Evolutionary conservation across 2,797 vertebrate species (phyloP).

Genomic region (Rhabdomys pumilio): DNA sequence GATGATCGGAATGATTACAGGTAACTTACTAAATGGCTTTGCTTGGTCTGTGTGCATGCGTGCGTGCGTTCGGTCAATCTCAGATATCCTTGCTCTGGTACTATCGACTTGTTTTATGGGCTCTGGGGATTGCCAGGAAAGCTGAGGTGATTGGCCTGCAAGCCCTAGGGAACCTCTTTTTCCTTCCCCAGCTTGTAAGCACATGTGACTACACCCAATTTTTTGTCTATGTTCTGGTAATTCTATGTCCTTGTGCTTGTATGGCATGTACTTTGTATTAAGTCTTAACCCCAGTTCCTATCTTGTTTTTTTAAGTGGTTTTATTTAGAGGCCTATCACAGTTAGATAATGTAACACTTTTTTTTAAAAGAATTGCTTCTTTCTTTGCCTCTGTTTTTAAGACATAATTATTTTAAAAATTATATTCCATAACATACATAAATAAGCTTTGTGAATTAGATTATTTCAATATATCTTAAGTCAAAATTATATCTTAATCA

Average conservation of each 20-base stretch:
- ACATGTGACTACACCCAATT: background rate
- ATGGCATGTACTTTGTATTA: background rate
- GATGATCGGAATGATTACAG: constrained; percentile 97
- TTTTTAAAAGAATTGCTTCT: constrained; percentile 15
- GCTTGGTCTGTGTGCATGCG: fast-evolving
- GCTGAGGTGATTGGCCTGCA: background rate
- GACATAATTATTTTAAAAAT: constrained; percentile 52
- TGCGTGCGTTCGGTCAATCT: background rate
- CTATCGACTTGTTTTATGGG: background rate
- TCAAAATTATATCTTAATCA: constrained; percentile 34
- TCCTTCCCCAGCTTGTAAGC: background rate
- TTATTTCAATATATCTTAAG: constrained; percentile 51
- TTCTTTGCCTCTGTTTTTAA: constrained; percentile 54
- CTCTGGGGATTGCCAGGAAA: background rate
- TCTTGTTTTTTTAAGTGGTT: constrained; percentile 37
- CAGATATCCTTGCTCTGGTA: background rate
- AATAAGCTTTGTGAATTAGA: constrained; percentile 27
- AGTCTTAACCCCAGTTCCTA: background rate
- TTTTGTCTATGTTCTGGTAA: background rate
- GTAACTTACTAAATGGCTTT: constrained; percentile 88
- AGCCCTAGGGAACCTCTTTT: background rate
- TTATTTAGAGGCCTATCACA: constrained; percentile 18
- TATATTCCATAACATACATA: constrained; percentile 37
- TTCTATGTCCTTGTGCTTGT: background rate
- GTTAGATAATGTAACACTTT: constrained; percentile 33